These are phyloP conservation scores for Deroplatys truncata DNA, from an alignment of 2,888 invertebrate genomes.

Conservation along the genomic window DNA sequence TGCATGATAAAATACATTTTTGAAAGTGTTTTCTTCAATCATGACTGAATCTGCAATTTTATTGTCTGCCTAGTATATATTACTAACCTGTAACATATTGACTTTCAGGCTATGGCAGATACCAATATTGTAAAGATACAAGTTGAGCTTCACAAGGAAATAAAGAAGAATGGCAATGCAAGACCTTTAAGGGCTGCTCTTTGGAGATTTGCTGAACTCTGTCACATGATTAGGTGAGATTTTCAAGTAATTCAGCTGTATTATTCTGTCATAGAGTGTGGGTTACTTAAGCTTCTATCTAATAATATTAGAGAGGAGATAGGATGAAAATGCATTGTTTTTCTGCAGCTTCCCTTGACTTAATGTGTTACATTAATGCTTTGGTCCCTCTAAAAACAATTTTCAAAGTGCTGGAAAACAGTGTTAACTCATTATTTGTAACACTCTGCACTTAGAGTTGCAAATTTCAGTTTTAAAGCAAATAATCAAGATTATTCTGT, in stretches of 20 bases:
- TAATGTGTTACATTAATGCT: too few species aligned
- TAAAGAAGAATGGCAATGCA: slow-evolving; percentile 70
- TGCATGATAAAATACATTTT: too few species aligned
- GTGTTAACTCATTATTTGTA: too few species aligned
- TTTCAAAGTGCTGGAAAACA: too few species aligned
- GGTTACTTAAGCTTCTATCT: background rate
- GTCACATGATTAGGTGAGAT: slow-evolving; percentile 58
- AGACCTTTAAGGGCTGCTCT: slow-evolving; percentile 72
- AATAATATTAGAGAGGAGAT: background rate
- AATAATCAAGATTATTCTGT: too few species aligned
- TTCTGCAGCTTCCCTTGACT: too few species aligned
- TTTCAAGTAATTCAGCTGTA: background rate
- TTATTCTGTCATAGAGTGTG: background rate
- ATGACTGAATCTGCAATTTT: background rate
- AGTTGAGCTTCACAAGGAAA: slow-evolving; percentile 76
- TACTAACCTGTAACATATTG: background rate
- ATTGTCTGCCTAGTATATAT: background rate
- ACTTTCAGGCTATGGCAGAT: slow-evolving; percentile 55
- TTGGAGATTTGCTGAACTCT: slow-evolving; percentile 70
- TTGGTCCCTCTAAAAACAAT: too few species aligned
- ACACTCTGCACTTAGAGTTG: too few species aligned
- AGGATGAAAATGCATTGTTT: too few species aligned
- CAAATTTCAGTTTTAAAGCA: too few species aligned
- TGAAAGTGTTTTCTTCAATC: background rate
- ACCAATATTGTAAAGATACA: slow-evolving; percentile 68